These are phyloP conservation scores for Scyliorhinus canicula DNA, from an alignment of 2,797 vertebrate species.

Conservation along the genomic window DNA sequence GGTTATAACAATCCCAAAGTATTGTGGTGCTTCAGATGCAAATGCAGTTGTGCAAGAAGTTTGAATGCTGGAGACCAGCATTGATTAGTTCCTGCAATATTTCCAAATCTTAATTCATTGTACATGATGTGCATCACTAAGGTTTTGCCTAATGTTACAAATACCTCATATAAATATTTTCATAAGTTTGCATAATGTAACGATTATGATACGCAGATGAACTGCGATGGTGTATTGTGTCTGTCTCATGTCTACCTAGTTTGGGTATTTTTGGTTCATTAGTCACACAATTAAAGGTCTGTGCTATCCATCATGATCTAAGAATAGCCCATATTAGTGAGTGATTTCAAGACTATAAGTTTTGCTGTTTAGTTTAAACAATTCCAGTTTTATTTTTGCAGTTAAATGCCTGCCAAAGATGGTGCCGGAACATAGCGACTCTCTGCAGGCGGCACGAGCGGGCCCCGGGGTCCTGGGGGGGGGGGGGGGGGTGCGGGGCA, in stretches of 20 bases:
- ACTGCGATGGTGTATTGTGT: not conserved
- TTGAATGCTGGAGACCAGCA: not conserved
- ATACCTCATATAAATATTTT: not conserved
- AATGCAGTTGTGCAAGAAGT: not conserved
- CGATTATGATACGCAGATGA: not conserved
- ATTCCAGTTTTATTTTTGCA: not conserved
- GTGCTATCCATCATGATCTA: not conserved
- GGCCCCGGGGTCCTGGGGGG: too few relatives aligned
- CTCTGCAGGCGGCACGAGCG: too few relatives aligned
- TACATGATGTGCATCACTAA: too few relatives aligned
- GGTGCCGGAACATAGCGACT: too few relatives aligned
- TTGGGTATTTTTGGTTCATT: not conserved
- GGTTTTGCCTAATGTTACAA: not conserved
- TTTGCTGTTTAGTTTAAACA: not conserved
- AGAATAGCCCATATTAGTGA: not conserved
- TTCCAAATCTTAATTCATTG: not conserved
- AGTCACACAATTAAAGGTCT: not conserved
- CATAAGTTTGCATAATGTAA: not conserved
- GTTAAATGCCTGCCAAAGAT: not conserved
- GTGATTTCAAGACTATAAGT: not conserved
- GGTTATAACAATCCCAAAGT: too few relatives aligned
- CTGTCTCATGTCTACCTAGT: not conserved
- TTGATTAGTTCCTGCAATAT: not conserved
- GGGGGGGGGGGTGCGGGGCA: too few relatives aligned
- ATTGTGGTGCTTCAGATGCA: not conserved